Conservation (phyloP, 2,113 vertebrate genomes). For the Caranx melampygus region DNA sequence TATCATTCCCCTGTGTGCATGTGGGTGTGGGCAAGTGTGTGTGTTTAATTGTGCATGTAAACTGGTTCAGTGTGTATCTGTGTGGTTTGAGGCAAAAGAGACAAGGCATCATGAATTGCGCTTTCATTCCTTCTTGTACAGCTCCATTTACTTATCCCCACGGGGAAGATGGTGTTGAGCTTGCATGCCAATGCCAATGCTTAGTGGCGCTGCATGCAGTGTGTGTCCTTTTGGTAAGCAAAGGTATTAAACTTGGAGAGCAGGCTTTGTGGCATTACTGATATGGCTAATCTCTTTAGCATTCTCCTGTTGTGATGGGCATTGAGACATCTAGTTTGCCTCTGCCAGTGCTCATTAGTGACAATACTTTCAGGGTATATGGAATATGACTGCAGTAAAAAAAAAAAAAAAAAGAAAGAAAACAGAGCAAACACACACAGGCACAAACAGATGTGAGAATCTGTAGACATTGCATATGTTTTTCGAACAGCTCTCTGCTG, state of each 20-base stretch:
- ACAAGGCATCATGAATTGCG: conserved; percentile 38
- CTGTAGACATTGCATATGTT: background rate
- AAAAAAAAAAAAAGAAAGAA: background rate
- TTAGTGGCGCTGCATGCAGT: conserved; percentile 47
- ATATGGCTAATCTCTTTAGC: conserved; percentile 71
- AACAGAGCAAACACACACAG: conserved; percentile 1
- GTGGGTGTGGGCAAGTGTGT: background rate
- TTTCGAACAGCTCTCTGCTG: conserved; percentile 25
- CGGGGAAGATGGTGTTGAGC: conserved; percentile 51
- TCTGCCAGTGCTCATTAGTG: conserved; percentile 59
- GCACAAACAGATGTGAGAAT: background rate
- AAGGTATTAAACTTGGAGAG: conserved; percentile 69
- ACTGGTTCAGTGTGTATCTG: conserved; percentile 22
- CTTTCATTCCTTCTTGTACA: conserved; percentile 54
- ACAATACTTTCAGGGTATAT: conserved; percentile 48
- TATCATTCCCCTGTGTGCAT: background rate
- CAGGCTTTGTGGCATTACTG: conserved; percentile 54
- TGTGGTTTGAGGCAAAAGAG: conserved; percentile 38
- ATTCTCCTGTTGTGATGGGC: conserved; percentile 60
- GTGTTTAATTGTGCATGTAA: conserved; percentile 17
- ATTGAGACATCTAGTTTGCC: conserved; percentile 62
- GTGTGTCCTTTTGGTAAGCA: conserved; percentile 58
- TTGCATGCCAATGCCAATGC: conserved; percentile 60
- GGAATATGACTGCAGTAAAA: conserved; percentile 50
- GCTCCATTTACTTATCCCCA: conserved; percentile 62